These are phyloP conservation scores for Nudaria mundana DNA, from an alignment of 2,888 invertebrate species.

Conservation along the genomic window DNA sequence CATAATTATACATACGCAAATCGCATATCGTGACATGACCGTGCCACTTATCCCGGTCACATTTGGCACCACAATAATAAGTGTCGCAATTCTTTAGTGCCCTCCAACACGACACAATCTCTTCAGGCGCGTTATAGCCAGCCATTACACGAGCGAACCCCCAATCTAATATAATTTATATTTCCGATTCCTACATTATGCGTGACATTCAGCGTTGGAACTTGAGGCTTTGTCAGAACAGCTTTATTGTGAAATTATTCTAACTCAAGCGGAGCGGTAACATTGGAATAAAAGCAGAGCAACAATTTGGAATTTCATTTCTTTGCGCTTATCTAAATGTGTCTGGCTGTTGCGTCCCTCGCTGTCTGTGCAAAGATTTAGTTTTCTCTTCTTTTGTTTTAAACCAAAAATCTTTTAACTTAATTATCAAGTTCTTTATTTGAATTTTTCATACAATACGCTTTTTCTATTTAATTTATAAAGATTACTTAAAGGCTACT, in stretches of 20 bases:
- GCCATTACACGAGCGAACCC: constrained; percentile 51
- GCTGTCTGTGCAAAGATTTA: constrained; percentile 30
- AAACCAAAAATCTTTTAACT: constrained; percentile 19
- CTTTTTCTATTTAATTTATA: neutral
- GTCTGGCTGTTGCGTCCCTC: constrained; percentile 38
- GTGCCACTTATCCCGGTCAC: constrained; percentile 50
- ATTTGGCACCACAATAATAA: constrained; percentile 60
- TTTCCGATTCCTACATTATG: constrained; percentile 64
- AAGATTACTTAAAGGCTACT: no score
- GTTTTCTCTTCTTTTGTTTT: constrained; percentile 39
- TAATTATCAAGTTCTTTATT: constrained; percentile 2
- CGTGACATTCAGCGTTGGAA: constrained; percentile 50
- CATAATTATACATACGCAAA: constrained; percentile 13
- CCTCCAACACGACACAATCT: constrained; percentile 54
- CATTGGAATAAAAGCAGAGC: constrained; percentile 45
- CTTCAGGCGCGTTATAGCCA: constrained; percentile 29
- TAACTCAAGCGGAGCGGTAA: no score
- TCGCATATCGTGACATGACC: constrained; percentile 48
- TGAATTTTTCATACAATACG: neutral
- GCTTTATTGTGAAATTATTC: constrained; percentile 53
- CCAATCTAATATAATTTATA: constrained; percentile 67
- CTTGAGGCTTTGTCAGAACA: constrained; percentile 46
- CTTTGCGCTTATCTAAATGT: constrained; percentile 53
- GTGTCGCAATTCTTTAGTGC: constrained; percentile 63
- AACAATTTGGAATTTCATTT: constrained; percentile 57